Evolutionary conservation across 2,113 vertebrate species (phyloP), one percentile per base, ranked within the genome.

Genomic region (Polypterus senegalus): DNA sequence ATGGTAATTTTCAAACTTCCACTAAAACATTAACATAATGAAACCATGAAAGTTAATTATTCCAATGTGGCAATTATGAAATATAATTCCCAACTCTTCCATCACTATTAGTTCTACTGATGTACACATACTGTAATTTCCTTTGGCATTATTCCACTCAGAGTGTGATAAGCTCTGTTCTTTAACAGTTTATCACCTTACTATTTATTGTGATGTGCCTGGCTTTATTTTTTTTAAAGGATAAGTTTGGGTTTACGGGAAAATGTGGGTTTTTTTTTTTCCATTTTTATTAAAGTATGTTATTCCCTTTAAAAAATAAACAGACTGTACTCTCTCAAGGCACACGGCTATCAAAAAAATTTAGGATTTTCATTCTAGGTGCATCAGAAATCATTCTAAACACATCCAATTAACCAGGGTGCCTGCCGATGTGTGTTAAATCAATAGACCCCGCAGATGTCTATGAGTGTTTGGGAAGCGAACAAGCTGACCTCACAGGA

Each of bases 401-500:
- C 54, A 63, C n/a, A 49, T 54, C 54, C 54, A 69, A 65, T 69
- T 63, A 63, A 63, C 64, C 49, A 60, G 49, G 47, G 59, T 60
- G 54, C 48, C 7, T 59, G 53, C 58, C 46, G 56, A 61, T 57
- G 67, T 65, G 60, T 60, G 60, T 67, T 64, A 70, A 64, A 65
- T 64, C 62, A 65, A 62, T 57, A 64, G 62, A 61, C 60, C 62
- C 58, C 58, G 62, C 62, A 64, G 66, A 64, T 69, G 70, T 69
- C 61, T 65, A 69, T 59, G 65, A 75, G 72, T 73, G 60, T 78
- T 70, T 77, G 77, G 73, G 71, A 63, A 68, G 57, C 62, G 72
- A 79, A 75, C 76, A 75, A 73, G 72, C 78, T 82, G 83, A 84
- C 83, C 86, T 74, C 78, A 77, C 70, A 75, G 79, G 77, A 74